Base-by-base conservation (phyloP, 1,140 invertebrate species). In the Dinothrombium tinctorium region DNA sequence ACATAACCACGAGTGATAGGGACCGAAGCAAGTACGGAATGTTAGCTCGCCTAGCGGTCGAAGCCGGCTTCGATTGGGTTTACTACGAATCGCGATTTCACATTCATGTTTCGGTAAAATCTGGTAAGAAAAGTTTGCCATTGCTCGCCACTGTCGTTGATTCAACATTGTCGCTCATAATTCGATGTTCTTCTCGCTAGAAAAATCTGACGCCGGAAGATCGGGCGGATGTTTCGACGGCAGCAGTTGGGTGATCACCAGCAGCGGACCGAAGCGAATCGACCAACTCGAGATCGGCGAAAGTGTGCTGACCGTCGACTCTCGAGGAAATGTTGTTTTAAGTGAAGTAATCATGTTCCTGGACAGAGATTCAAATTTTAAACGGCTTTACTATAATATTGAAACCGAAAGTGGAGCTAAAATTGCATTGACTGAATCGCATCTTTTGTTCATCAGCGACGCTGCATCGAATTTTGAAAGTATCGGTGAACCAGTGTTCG, bases 51-150 rank as follows among this genome's bases (percentile, higher is more conserved):
- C 67, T 95, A n/a, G 87, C 87, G 0, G 79, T 90, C 19, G 81
- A 94, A 59, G 84, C 87, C 9, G 87, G 87, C 49, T 95, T 95
- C 68, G 86, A 94, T 65, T 95, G 86, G 87, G 89, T 96, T 17
- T 89, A 82, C 61, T 95, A 92, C 58, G 84, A 92, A 59, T 79
- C 77, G 53, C 69, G 82, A 44, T 73, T 77, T 12, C 82, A 92
- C 55, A 89, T 96, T 53, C 89, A 96, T 60, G 90, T 84, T 59
- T 92, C 86, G 23, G 86, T 94, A 36, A 90, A 87, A 64, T 87
- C 86, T 71, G 87, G 89, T 96, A 67, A 69, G 46, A 46, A n/a
- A n/a, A n/a, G n/a, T n/a, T n/a, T n/a, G n/a, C n/a, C n/a, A n/a
- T n/a, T n/a, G n/a, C n/a, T n/a, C n/a, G n/a, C n/a, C n/a, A n/a